These are phyloP conservation scores for Vespertilio murinus DNA, from an alignment of 2,797 vertebrate species.

Conservation along the genomic window DNA sequence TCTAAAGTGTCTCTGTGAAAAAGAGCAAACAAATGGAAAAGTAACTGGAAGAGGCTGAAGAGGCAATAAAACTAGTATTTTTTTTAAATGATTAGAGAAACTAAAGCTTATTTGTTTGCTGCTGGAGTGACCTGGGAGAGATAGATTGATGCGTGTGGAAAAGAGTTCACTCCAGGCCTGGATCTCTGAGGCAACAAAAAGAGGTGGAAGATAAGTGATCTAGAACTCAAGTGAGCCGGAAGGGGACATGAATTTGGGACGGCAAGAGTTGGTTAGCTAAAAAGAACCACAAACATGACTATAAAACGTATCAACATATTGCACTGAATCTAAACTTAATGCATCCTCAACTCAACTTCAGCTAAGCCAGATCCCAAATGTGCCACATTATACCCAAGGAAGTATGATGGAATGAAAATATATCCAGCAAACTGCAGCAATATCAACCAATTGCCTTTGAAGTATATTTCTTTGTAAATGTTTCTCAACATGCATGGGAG, in stretches of 20 bases:
- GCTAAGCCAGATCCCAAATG: background rate
- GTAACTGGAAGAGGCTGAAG: background rate
- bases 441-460: background rate
- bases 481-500: background rate
- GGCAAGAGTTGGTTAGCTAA: background rate
- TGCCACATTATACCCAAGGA: background rate
- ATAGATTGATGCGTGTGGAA: background rate
- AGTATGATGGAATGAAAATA: background rate
- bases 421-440: background rate
- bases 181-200: background rate
- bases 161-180: background rate
- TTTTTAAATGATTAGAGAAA: background rate
- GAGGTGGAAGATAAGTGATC: background rate
- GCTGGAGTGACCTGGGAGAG: background rate
- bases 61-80: background rate
- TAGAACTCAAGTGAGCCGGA: background rate
- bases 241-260: background rate
- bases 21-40: background rate
- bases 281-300: background rate
- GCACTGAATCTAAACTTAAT: background rate
- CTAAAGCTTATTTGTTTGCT: background rate
- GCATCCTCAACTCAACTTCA: background rate
- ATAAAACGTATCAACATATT: background rate
- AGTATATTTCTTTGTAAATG: background rate
- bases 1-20: background rate